These are phyloP conservation scores for Theristicus caerulescens DNA, from an alignment of 2,113 vertebrate genomes.

Conservation along the genomic window DNA sequence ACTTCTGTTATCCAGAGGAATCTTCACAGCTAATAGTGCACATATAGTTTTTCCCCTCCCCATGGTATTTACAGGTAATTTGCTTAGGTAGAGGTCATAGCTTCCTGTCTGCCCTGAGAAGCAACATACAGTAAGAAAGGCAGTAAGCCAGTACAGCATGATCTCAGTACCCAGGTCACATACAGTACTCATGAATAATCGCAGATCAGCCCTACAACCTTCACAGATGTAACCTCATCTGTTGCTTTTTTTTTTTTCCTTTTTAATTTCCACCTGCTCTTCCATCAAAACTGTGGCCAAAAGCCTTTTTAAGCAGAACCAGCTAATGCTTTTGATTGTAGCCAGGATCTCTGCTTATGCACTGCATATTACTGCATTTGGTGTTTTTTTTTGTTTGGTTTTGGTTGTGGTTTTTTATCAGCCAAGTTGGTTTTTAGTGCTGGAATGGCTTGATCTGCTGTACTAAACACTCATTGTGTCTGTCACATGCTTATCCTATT, in stretches of 20 bases:
- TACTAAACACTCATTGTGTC: conserved; percentile 53
- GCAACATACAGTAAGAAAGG: not conserved
- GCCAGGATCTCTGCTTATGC: not conserved
- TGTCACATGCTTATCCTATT: conserved; percentile 60
- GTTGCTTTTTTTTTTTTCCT: not conserved
- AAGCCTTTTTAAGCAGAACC: not conserved
- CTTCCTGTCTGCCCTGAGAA: not conserved
- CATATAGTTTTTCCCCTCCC: not conserved
- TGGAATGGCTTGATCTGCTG: conserved; percentile 38
- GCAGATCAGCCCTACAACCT: not conserved
- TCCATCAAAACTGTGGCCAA: not conserved
- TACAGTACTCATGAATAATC: not conserved
- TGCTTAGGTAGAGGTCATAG: not conserved
- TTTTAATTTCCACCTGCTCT: not conserved
- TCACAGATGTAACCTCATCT: conserved; percentile 6
- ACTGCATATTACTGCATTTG: not conserved
- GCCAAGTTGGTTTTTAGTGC: not conserved
- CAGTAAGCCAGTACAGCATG: not conserved
- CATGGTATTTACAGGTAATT: not conserved
- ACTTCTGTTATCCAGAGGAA: not conserved
- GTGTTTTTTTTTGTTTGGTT: not conserved
- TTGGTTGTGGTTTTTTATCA: not conserved
- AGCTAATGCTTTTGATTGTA: not conserved
- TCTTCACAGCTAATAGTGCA: not conserved
- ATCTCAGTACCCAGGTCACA: not conserved